Percentiles rank a stretch among this genome's conserved stretches.
Evolutionary conservation across 2,888 invertebrate genomes (phyloP).

Genomic region (Bombylius discolor): DNA sequence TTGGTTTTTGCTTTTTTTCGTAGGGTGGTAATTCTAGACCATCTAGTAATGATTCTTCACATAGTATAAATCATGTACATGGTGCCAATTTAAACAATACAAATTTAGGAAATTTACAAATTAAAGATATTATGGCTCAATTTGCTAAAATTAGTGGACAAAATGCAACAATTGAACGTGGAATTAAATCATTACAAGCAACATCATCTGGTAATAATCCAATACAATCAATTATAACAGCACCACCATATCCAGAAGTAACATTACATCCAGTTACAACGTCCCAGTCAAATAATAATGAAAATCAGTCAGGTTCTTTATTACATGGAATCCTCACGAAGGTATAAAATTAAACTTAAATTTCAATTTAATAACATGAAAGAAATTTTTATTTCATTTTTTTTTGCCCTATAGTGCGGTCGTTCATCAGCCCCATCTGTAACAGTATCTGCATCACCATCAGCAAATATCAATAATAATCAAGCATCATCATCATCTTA

Average conservation of each 20-base stretch:
- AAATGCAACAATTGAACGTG: conserved; percentile 10
- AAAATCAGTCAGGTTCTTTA: conserved; percentile 45
- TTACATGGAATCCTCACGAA: conserved; percentile 68
- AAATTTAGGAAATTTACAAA: conserved; percentile 36
- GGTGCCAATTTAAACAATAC: conserved; percentile 9
- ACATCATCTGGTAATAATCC: conserved; percentile 4
- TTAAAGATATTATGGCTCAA: conserved; percentile 64
- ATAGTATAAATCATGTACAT: conserved; percentile 34
- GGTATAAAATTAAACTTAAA: conserved; percentile 30
- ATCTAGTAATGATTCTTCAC: conserved; percentile 41
- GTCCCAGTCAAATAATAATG: conserved; percentile 26
- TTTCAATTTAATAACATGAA: not conserved
- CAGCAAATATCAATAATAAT: conserved; percentile 13
- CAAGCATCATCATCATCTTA: conserved; percentile 15
- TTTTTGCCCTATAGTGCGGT: no score
- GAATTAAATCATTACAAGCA: conserved; percentile 9
- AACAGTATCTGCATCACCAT: not conserved
- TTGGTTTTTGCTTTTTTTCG: conserved; percentile 7
- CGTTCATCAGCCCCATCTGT: conserved; percentile 4
- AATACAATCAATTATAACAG: conserved; percentile 27
- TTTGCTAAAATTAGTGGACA: conserved; percentile 46
- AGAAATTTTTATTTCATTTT: not conserved
- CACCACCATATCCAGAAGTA: conserved; percentile 58
- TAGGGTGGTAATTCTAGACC: conserved; percentile 27
- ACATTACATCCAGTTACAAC: conserved; percentile 57